These are phyloP conservation scores for Auanema sp. DNA, from an alignment of 2,888 invertebrate species.

Conservation along the genomic window DNA sequence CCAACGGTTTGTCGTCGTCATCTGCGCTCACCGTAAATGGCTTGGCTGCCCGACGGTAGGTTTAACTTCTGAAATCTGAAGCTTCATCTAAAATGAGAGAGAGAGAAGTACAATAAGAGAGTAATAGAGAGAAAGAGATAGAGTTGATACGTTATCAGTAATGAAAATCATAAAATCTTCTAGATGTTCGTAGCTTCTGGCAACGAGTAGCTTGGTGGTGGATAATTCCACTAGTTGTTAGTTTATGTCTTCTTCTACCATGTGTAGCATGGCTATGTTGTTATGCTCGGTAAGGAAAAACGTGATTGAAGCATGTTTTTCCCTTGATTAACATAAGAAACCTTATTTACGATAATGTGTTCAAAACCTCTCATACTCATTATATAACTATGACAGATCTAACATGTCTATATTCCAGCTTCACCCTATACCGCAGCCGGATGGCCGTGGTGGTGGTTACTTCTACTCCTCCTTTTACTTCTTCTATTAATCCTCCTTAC, in stretches of 20 bases:
- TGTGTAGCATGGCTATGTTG: constrained; percentile 33
- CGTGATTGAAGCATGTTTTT: neutral
- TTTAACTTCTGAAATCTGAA: constrained; percentile 1
- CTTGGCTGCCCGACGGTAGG: constrained; percentile 26
- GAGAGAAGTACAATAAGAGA: too few species aligned
- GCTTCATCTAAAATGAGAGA: too few species aligned
- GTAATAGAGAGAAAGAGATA: too few species aligned
- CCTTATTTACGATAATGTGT: neutral
- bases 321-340: neutral
- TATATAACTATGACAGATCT: neutral
- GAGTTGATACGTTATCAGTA: neutral
- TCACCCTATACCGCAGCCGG: constrained; percentile 55
- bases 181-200: constrained; percentile 44
- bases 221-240: constrained; percentile 39
- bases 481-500: constrained; percentile 61
- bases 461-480: constrained; percentile 57
- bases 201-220: constrained; percentile 35
- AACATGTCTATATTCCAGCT: constrained; percentile 43
- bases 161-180: neutral
- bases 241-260: constrained; percentile 29
- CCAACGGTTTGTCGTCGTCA: constrained; percentile 9
- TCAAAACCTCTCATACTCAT: constrained; percentile 1
- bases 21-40: constrained; percentile 18
- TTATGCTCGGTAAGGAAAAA: constrained; percentile 4
- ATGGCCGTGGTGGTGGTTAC: constrained; percentile 65